phyloP scores from a whole-genome alignment of 2,113 vertebrate species.

The Vanacampus margaritifer region DNA sequence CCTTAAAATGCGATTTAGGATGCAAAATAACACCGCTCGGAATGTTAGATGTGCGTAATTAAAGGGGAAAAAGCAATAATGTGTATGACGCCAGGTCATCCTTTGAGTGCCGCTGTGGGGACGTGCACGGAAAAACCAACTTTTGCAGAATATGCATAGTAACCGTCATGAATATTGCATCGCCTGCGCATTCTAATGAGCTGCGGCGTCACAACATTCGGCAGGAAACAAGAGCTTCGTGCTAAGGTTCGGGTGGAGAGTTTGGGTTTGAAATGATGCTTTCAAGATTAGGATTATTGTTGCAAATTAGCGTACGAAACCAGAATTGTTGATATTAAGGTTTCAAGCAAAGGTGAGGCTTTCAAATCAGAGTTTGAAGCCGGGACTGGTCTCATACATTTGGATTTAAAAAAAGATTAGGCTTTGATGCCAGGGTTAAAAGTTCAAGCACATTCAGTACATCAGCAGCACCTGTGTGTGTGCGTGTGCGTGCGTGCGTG shows the following conservation, averaged over 20 bases:
- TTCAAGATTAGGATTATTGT: no score
- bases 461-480: neutral
- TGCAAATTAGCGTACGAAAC: no score
- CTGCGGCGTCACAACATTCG: neutral
- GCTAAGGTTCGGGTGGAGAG: neutral
- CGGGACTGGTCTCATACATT: no score
- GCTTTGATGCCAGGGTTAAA: neutral
- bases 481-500: neutral
- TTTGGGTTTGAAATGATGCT: no score
- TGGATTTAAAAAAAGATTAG: neutral
- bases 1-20: constrained; percentile 4
- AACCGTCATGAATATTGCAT: neutral
- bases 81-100: neutral
- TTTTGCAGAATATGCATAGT: neutral
- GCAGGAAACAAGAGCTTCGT: neutral
- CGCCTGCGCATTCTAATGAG: neutral
- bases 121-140: neutral
- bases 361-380: no score
- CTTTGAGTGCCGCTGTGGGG: neutral
- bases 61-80: neutral
- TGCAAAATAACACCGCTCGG: neutral
- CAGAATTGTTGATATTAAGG: no score
- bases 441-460: neutral
- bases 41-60: neutral
- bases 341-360: no score